phyloP scores from a whole-genome alignment of 1,140 invertebrate genomes.

The Sycophaga agraensis region DNA sequence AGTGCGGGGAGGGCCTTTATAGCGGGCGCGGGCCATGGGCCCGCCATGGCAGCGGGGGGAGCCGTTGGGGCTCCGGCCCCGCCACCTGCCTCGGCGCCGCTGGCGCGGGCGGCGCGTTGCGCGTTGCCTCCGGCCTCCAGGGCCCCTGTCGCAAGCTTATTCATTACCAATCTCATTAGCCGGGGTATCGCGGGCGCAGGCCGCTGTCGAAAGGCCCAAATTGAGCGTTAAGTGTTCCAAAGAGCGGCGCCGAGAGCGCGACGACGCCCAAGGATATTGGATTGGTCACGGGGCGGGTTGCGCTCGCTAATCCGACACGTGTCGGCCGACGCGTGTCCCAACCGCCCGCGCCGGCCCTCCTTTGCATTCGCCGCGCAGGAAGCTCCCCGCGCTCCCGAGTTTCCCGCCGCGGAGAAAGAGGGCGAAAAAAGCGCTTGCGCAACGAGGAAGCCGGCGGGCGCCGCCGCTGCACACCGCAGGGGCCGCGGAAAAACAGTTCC shows the following conservation, averaged over 20 bases:
- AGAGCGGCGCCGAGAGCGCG: slow-evolving; percentile 27
- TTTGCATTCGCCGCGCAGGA: slow-evolving; percentile 1
- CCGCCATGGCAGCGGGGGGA: no score
- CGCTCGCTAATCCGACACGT: no score
- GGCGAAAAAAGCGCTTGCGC: slow-evolving; percentile 24
- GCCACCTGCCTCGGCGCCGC: no score
- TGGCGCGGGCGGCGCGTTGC: not conserved
- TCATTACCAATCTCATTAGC: slow-evolving; percentile 19
- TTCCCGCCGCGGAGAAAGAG: not conserved
- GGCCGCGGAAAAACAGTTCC: no score
- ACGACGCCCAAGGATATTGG: not conserved
- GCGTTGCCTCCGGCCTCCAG: not conserved
- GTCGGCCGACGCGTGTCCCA: no score
- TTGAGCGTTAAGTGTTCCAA: slow-evolving; percentile 31
- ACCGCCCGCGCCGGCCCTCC: no score
- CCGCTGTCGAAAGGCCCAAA: slow-evolving; percentile 2
- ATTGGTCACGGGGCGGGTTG: no score
- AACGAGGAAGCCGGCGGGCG: no score
- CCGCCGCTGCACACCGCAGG: no score
- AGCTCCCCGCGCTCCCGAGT: not conserved
- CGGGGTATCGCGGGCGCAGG: not conserved
- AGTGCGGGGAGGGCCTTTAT: not conserved
- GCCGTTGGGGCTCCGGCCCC: no score
- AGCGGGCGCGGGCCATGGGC: no score
- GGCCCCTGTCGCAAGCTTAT: slow-evolving; percentile 2